These are phyloP conservation scores for Tenebrosternarchus preto DNA, from an alignment of 2,113 vertebrate genomes.

Conservation along the genomic window DNA sequence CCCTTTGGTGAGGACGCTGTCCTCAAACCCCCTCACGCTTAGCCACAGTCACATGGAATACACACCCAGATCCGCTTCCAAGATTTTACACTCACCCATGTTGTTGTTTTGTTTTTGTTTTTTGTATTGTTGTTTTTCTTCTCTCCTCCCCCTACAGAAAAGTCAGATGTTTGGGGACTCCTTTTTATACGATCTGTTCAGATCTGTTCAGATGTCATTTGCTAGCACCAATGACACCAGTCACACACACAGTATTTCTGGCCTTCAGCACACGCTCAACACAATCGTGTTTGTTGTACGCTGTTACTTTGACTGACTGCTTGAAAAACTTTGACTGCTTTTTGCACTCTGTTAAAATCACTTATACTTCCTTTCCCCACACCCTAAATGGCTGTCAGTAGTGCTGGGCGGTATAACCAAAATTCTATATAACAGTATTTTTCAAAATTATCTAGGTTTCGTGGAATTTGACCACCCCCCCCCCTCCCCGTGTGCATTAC, in stretches of 20 bases:
- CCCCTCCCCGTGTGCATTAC: too few species aligned
- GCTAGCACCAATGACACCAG: slow-evolving; percentile 7
- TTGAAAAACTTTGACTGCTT: not conserved
- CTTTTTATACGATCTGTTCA: not conserved
- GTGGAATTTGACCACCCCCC: too few species aligned
- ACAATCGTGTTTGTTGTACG: not conserved
- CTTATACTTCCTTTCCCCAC: too few species aligned
- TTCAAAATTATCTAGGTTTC: too few species aligned
- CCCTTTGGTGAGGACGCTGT: not conserved
- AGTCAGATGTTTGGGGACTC: slow-evolving; percentile 20
- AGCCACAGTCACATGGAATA: slow-evolving; percentile 25
- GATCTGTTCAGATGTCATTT: not conserved
- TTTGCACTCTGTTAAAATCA: not conserved
- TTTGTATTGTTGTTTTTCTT: not conserved
- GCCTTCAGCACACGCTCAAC: not conserved
- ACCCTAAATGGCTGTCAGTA: too few species aligned
- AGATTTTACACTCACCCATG: slow-evolving; percentile 31
- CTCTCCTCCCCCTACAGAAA: not conserved
- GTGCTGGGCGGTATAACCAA: too few species aligned
- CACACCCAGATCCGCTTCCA: slow-evolving; percentile 16
- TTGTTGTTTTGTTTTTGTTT: not conserved
- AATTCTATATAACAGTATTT: too few species aligned
- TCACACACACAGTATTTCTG: not conserved
- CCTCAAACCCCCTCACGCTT: slow-evolving; percentile 7
- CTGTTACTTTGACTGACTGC: too few species aligned